Evolutionary conservation across 2,888 invertebrate genomes (phyloP).

Genomic region (Spisula solida): DNA sequence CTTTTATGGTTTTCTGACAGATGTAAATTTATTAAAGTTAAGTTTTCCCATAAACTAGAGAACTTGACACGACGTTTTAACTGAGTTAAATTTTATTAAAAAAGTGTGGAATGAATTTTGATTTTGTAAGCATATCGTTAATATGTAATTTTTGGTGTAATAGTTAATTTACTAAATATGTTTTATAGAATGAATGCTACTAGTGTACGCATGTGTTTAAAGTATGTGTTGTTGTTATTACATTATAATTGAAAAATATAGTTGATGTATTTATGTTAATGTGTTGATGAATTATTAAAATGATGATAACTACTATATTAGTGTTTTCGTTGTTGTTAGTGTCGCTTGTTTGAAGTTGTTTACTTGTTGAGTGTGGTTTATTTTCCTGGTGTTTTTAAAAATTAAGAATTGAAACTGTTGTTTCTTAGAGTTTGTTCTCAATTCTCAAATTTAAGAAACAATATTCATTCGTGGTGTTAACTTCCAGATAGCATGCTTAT

Average conservation of each 20-base stretch:
- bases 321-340: not conserved
- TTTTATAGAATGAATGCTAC: conserved; percentile 23
- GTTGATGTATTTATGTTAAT: conserved; percentile 42
- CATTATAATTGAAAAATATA: not conserved
- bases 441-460: not conserved
- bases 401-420: too few relatives aligned
- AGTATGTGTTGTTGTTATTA: conserved; percentile 7
- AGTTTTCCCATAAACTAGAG: not conserved
- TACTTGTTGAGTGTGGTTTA: not conserved
- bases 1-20: conserved; percentile 10
- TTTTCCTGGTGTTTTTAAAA: not conserved
- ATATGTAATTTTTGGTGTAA: conserved; percentile 15
- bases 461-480: not conserved
- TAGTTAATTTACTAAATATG: not conserved
- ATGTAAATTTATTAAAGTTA: conserved; percentile 20
- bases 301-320: not conserved
- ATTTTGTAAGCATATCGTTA: conserved; percentile 22
- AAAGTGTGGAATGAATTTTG: conserved; percentile 24
- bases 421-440: not conserved
- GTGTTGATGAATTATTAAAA: conserved; percentile 63
- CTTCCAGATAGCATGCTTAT: not conserved
- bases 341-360: not conserved
- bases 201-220: not conserved
- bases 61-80: not conserved
- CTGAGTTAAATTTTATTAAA: not conserved